Evolutionary conservation across 2,113 vertebrate genomes (phyloP), one percentile per base, ranked within the genome.

Genomic region (Hypocryptadius cinnamomeus): DNA sequence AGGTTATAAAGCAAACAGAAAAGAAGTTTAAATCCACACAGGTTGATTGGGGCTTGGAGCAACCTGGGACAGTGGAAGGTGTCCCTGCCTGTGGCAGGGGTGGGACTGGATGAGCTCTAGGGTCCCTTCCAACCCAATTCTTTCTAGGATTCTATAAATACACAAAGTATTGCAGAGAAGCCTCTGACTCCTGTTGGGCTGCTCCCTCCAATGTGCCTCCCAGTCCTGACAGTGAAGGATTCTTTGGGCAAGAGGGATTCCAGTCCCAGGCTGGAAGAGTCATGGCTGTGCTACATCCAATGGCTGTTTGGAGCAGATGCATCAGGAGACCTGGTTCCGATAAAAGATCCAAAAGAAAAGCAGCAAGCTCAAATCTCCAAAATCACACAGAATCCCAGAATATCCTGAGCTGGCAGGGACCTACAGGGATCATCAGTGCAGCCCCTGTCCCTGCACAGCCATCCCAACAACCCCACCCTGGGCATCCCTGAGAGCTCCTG

Each of bases 191-290:
- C 39, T 33, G 22, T 3, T 3, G 45, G 37, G 14, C 57, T 0
- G 0, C 17, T 78, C 7, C 16, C 16, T 45, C 25, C 2, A 3
- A 5, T 35, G 25, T 13, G 40, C 35, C 1, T 8, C 60, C 35
- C 31, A 3, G 28, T 56, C 37, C 1, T 4, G 4, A 6, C 18
- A 27, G 42, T 27, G 25, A 17, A 13, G 37, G 44, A 14, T 10
- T 45, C 17, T 31, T 42, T 20, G 70, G 42, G 21, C 30, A n/a
- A 27, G 60, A 42, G 22, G 40, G 11, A 17, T 13, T 56, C 11
- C 12, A 51, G 10, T 20, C 15, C 35, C 44, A 39, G 59, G 22
- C 39, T 73, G 54, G 40, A 63, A 8, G 37, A 33, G 19, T 15
- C 64, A 30, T 39, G 47, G 60, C n/a, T 65, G 60, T 65, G 65